Conservation (phyloP, 1,140 invertebrate genomes). For the Mesaphorura yosii region DNA sequence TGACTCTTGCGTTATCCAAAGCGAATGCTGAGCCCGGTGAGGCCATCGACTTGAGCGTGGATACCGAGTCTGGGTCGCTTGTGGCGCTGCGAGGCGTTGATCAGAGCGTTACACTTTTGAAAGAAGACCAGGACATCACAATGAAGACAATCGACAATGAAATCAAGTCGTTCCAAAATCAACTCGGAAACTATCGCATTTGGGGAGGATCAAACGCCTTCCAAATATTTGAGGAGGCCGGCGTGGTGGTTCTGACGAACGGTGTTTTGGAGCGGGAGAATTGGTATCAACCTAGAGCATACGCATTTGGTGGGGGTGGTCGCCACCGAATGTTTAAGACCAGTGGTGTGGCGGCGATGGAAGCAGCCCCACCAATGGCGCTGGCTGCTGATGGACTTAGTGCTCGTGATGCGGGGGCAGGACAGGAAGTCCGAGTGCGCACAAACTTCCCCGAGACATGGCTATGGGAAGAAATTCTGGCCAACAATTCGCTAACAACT, state of each 20-base stretch:
- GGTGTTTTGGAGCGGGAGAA: slow-evolving; percentile 1
- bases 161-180: not conserved
- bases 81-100: slow-evolving; percentile 10
- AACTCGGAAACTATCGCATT: not conserved
- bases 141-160: slow-evolving; percentile 5
- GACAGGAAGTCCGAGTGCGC: slow-evolving; percentile 36
- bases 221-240: slow-evolving; percentile 12
- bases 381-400: not conserved
- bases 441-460: slow-evolving; percentile 53
- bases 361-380: not conserved
- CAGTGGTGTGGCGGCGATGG: not conserved
- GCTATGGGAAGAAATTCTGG: slow-evolving; percentile 48
- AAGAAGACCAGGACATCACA: slow-evolving; percentile 12
- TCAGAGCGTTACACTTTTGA: slow-evolving; percentile 9
- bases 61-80: not conserved
- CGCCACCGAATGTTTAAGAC: no score
- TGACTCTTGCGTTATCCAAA: slow-evolving; percentile 1
- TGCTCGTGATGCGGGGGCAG: not conserved
- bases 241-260: slow-evolving; percentile 8
- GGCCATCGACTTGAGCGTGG: not conserved
- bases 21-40: slow-evolving; percentile 1
- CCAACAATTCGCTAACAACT: slow-evolving; percentile 35
- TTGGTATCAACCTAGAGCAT: not conserved
- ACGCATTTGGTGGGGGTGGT: not conserved
- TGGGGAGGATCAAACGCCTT: slow-evolving; percentile 6